Base-by-base conservation (phyloP, 35 echinoderm and acorn worm genomes). In the Patiria miniata region DNA sequence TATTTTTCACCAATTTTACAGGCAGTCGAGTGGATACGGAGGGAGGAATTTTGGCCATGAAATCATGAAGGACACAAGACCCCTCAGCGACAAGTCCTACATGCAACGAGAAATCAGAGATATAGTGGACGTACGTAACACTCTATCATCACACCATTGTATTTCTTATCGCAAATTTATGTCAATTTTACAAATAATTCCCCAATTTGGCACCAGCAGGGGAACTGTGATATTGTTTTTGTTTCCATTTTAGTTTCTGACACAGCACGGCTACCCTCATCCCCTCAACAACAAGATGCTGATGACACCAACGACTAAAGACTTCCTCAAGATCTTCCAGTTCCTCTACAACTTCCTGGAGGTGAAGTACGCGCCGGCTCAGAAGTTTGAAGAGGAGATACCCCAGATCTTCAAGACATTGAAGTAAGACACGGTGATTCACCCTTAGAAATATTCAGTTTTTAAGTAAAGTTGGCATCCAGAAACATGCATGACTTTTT, bases 221-320 rank as follows among this genome's bases (percentile, higher is more conserved):
- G 34, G 39, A 17, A 15, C 56, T 34, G 36, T 77, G 5, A 9
- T 28, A 4, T n/a, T 21, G 34, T n/a, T 78, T 6, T 47, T 78
- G 50, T 42, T 85, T 36, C 17, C 56, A 30, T 89, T 79, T 56
- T 38, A 99, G 96, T 99, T 99, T 77, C 86, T 99, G 51, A 73
- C 87, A 77, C 89, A 92, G 36, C 84, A 92, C 39, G 83, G 90
- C 52, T 99, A 85, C 40, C 77, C 86, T 15, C 82, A 94, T 59
- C 82, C 86, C 29, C 28, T 95, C 4, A 80, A 93, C 6, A 32
- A 58, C 5, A 99, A 95, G 80, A 30, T 40, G 34, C 53, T 99
- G 87, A 92, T 89, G 65, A 92, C 78, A 14, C 96, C 96, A 21
- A 99, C 96, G 29, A 92, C 96, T 39, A 99, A 99, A 39, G 96